These are phyloP conservation scores for Liopterus haemorrhoidalis DNA, from an alignment of 2,888 invertebrate species.

Conservation along the genomic window DNA sequence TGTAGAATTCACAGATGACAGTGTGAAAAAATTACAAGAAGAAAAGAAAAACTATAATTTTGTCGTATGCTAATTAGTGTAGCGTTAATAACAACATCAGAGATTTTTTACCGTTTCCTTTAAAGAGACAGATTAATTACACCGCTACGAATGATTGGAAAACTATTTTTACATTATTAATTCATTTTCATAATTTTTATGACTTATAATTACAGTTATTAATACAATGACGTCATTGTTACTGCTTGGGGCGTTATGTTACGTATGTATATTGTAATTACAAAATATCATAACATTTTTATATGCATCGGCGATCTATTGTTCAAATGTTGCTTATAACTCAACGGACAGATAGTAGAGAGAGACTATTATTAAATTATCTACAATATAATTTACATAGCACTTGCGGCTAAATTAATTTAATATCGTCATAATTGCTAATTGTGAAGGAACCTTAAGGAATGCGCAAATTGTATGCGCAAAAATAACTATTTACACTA, in stretches of 20 bases:
- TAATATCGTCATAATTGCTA: slow-evolving; percentile 23
- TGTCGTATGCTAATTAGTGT: neutral
- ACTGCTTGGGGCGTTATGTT: slow-evolving; percentile 10
- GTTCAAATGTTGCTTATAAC: slow-evolving; percentile 15
- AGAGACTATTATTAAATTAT: slow-evolving; percentile 21
- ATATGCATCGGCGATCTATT: slow-evolving; percentile 22
- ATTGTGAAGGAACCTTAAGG: slow-evolving; percentile 19
- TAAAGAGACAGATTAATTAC: neutral
- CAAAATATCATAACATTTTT: slow-evolving; percentile 18
- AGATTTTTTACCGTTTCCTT: neutral
- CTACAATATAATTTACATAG: slow-evolving; percentile 21
- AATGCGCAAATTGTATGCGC: too few species aligned
- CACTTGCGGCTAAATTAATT: slow-evolving; percentile 21
- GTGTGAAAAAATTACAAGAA: too few species aligned
- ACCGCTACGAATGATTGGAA: slow-evolving; percentile 22
- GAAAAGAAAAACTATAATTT: neutral
- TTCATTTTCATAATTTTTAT: slow-evolving; percentile 24
- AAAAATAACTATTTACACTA: too few species aligned
- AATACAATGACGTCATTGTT: slow-evolving; percentile 21
- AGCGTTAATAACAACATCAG: neutral
- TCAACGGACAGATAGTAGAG: too few species aligned
- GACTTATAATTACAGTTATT: slow-evolving; percentile 24
- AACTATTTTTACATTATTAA: slow-evolving; percentile 21
- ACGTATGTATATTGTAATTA: neutral
- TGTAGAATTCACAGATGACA: too few species aligned